Evolutionary conservation across 2,797 vertebrate genomes (phyloP), one percentile per base, ranked within the genome.

Genomic region (Sebastes minor): DNA sequence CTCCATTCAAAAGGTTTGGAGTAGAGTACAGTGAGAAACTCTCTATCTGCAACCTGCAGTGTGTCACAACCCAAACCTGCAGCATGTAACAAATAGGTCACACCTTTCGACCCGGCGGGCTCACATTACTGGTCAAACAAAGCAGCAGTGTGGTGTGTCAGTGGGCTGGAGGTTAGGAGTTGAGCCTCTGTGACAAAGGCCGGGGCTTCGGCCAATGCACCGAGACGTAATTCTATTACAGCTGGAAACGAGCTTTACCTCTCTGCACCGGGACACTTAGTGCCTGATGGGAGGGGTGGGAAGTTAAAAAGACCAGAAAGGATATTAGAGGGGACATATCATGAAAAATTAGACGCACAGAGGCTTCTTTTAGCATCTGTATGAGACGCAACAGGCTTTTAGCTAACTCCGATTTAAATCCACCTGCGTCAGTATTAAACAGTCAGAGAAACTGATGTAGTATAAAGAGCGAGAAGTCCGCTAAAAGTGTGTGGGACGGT

Each of bases 91-190:
- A 74, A 74, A 80, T 57, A 69, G 71, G 60, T 80, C 66, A 53
- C 65, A 80, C 67, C 52, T 74, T 42, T 8, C 67, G 27, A 52
- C 22, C 49, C 18, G 0, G 9, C 1, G 0, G 60, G 60, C 56
- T 87, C 63, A 12, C 18, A 12, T 83, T 74, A 74, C 62, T 60
- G 57, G 78, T 55, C 71, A 81, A 61, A 86, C 77, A 76, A 83
- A 79, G 86, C 20, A 11, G 52, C 66, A 75, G 70, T 81, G 78
- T 74, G 70, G 25, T 57, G 69, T 55, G 71, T 56, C 20, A 52
- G 71, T 42, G 70, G 76, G 74, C 65, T 59, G 49, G 23, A 74
- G 74, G 46, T 55, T 53, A 59, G 22, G 33, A 83, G 78, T n/a
- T 67, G 52, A 76, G 61, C 53, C 42, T 42, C 52, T 65, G 42